Conservation (phyloP, 2,888 invertebrate genomes). For the Morpho achilles region DNA sequence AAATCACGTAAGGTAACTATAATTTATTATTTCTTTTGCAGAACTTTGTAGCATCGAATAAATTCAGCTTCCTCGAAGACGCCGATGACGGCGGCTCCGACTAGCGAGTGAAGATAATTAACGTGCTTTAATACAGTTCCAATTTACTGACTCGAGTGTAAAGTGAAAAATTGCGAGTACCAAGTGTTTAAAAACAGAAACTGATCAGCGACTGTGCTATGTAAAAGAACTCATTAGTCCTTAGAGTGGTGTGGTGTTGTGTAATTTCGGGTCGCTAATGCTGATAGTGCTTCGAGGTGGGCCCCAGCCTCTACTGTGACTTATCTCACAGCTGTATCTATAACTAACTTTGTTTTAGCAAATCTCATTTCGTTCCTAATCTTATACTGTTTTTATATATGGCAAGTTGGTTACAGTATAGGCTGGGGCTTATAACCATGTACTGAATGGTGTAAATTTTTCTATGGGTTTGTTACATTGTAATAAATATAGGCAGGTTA, state of each 20-base stretch:
- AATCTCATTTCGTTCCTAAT: constrained; percentile 22
- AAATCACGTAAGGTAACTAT: background rate
- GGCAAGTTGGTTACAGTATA: constrained; percentile 34
- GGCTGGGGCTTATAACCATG: constrained; percentile 70
- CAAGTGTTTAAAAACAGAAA: constrained; percentile 56
- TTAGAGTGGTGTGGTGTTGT: constrained; percentile 57
- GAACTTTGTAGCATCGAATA: constrained; percentile 87
- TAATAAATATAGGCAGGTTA: constrained; percentile 45
- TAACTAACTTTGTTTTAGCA: constrained; percentile 8
- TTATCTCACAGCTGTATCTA: no score
- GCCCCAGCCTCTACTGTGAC: constrained; percentile 60
- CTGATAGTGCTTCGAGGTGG: constrained; percentile 54
- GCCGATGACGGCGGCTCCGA: constrained; percentile 79
- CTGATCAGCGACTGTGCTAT: constrained; percentile 61
- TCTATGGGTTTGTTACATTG: constrained; percentile 71
- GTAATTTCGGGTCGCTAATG: constrained; percentile 42
- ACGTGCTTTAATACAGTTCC: constrained; percentile 48
- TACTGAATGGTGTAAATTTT: constrained; percentile 76
- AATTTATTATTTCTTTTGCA: constrained; percentile 52
- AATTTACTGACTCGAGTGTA: constrained; percentile 66
- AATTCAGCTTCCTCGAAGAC: constrained; percentile 86
- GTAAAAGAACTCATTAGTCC: constrained; percentile 60
- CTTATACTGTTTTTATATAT: constrained; percentile 13
- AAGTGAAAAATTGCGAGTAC: constrained; percentile 73
- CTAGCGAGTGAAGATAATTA: constrained; percentile 41